Evolutionary conservation across 2,888 invertebrate genomes (phyloP).

Genomic region (Drosophila rellima): DNA sequence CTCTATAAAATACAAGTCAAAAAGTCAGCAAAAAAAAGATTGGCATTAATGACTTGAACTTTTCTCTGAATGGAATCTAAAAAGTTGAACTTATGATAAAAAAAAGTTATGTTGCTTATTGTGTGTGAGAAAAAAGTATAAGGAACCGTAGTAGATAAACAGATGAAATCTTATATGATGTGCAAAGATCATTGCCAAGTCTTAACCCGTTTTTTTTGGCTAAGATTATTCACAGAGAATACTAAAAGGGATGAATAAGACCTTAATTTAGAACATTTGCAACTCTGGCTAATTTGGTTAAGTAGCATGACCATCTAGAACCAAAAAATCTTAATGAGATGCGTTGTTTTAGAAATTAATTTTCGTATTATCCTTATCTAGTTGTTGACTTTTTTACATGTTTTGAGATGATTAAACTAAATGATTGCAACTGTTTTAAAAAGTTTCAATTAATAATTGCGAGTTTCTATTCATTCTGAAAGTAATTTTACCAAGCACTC

Average conservation of each 20-base stretch:
- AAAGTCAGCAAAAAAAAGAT: not conserved
- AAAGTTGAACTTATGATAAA: not conserved
- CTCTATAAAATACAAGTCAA: not conserved
- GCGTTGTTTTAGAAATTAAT: not conserved
- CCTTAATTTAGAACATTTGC: conserved; percentile 1
- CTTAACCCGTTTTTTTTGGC: not conserved
- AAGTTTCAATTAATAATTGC: not conserved
- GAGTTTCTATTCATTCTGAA: not conserved
- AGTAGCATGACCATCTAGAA: not conserved
- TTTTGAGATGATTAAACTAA: not conserved
- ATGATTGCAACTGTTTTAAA: not conserved
- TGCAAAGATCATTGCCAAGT: not conserved
- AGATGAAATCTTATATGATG: not conserved
- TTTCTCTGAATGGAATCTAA: not conserved
- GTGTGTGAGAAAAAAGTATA: not conserved
- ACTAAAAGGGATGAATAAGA: not conserved
- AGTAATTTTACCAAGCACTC: conserved; percentile 14
- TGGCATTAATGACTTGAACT: conserved; percentile 19
- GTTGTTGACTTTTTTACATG: not conserved
- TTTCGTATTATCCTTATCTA: not conserved
- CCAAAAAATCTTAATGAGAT: not conserved
- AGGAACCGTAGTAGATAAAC: too few species aligned
- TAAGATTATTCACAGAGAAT: not conserved
- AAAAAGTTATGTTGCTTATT: not conserved
- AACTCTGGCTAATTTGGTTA: not conserved